Percentiles rank a stretch among this genome's conserved stretches.
Evolutionary conservation across 30 jellyfish, hydroid and myxozoan genomes (phyloP).

Genomic region (Aurelia sp.): DNA sequence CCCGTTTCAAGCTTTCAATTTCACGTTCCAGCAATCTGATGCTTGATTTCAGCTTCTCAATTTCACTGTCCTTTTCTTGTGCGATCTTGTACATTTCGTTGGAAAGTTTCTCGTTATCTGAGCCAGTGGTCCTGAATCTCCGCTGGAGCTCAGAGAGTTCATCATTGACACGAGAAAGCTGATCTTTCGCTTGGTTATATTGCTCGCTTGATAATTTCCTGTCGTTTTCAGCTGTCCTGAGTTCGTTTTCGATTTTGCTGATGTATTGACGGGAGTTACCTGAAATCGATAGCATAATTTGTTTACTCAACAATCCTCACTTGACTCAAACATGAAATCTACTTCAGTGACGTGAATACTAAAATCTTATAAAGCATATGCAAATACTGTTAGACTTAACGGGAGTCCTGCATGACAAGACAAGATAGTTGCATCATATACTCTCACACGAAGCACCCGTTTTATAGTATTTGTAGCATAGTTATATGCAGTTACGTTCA

Average conservation of each 20-base stretch:
- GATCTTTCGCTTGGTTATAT: slow-evolving; percentile 84
- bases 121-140: slow-evolving; percentile 81
- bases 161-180: slow-evolving; percentile 55
- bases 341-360: too few relatives aligned
- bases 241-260: slow-evolving; percentile 76
- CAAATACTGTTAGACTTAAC: too few relatives aligned
- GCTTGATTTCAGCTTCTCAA: slow-evolving; percentile 80
- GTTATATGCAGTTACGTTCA: too few relatives aligned
- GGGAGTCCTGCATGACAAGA: too few relatives aligned
- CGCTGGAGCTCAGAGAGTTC: slow-evolving; percentile 78
- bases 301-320: too few relatives aligned
- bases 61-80: slow-evolving; percentile 96
- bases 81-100: slow-evolving; percentile 77
- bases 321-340: too few relatives aligned
- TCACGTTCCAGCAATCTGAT: slow-evolving; percentile 88
- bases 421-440: too few relatives aligned
- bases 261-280: slow-evolving; percentile 47
- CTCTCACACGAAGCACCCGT: too few relatives aligned
- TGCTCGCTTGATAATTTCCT: slow-evolving; percentile 72
- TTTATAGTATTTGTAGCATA: too few relatives aligned
- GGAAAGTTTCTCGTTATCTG: slow-evolving; percentile 81
- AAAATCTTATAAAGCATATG: too few relatives aligned
- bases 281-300: neutral
- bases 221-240: slow-evolving; percentile 76
- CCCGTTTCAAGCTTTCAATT: slow-evolving; percentile 76